These are phyloP conservation scores for Tenualosa ilisha DNA, from an alignment of 2,797 vertebrate species.

Conservation along the genomic window DNA sequence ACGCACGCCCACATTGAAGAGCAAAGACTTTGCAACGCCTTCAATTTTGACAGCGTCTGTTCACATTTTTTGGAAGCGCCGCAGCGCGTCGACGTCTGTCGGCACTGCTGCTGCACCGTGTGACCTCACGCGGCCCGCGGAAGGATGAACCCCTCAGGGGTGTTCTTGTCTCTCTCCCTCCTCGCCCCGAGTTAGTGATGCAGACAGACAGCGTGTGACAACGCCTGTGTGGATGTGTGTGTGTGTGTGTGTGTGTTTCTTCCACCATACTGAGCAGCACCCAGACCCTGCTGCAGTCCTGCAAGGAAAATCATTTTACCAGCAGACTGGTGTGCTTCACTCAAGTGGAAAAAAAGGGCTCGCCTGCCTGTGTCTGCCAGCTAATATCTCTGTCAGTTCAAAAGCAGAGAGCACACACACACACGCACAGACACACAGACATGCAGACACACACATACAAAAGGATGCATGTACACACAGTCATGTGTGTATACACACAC, in stretches of 20 bases:
- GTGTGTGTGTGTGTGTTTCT: neutral
- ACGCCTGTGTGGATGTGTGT: neutral
- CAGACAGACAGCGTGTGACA: neutral
- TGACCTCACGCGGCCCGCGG: neutral
- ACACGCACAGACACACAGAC: slow-evolving; percentile 22
- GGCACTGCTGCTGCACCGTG: neutral
- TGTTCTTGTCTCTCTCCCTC: neutral
- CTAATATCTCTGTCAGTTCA: slow-evolving; percentile 42
- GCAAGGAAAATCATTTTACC: slow-evolving; percentile 54
- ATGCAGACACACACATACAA: slow-evolving; percentile 35
- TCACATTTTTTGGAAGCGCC: neutral
- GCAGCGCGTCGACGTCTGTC: neutral
- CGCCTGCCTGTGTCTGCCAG: slow-evolving; percentile 42
- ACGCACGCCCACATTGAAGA: neutral
- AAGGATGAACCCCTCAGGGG: neutral
- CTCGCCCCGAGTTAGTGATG: neutral
- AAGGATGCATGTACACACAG: too few species aligned
- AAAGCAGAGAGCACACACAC: neutral
- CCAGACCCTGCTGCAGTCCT: slow-evolving; percentile 36
- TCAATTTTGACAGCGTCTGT: neutral
- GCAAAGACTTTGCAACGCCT: neutral
- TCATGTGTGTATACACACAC: neutral
- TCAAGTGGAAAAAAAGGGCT: slow-evolving; percentile 57
- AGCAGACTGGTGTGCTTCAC: slow-evolving; percentile 50
- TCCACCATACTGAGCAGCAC: slow-evolving; percentile 13